Conservation (phyloP, 2,797 vertebrate genomes). For the Botia kubotai region DNA sequence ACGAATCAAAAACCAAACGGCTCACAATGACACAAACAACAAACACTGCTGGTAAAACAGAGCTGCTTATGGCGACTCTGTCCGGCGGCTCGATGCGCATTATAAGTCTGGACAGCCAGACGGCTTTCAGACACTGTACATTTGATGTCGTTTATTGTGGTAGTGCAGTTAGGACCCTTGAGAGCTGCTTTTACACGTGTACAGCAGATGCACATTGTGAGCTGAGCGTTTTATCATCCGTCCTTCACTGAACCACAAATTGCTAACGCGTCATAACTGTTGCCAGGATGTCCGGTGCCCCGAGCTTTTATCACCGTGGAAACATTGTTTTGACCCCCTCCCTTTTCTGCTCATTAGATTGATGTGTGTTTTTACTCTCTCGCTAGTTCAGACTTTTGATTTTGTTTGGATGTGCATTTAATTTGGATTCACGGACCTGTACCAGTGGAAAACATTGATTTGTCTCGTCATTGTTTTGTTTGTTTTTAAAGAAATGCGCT, state of each 20-base stretch:
- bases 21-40: not conserved
- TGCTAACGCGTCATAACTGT: slow-evolving; percentile 43
- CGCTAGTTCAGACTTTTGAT: not conserved
- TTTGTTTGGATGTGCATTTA: not conserved
- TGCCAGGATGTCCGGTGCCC: slow-evolving; percentile 51
- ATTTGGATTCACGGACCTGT: not conserved
- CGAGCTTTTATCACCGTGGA: slow-evolving; percentile 51
- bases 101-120: slow-evolving; percentile 4
- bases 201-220: slow-evolving; percentile 37
- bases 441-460: not conserved
- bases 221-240: slow-evolving; percentile 15
- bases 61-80: not conserved
- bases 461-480: not conserved
- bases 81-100: not conserved
- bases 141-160: slow-evolving; percentile 29
- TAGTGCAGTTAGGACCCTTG: slow-evolving; percentile 24
- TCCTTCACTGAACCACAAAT: slow-evolving; percentile 28
- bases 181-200: slow-evolving; percentile 31
- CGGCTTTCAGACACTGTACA: slow-evolving; percentile 36
- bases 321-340: slow-evolving; percentile 52
- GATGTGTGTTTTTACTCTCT: slow-evolving; percentile 45
- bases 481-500: not conserved
- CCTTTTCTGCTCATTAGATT: slow-evolving; percentile 29
- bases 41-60: not conserved
- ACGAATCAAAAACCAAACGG: too few relatives aligned